Conservation (phyloP, 2,797 vertebrate genomes). For the Pampus argenteus region DNA sequence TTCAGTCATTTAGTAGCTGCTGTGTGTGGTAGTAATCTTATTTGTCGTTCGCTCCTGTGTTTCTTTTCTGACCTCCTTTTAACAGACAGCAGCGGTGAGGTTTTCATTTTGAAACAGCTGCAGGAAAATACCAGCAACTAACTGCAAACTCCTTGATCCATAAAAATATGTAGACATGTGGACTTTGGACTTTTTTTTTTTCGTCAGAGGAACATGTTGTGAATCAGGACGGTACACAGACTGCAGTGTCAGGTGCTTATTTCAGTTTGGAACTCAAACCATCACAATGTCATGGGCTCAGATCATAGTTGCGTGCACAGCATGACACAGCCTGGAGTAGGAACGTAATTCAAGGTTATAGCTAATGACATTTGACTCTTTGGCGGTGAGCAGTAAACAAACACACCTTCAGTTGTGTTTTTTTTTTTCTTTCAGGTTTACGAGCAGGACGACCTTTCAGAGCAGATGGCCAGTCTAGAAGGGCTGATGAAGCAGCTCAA, state of each 20-base stretch:
- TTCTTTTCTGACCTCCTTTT: not conserved
- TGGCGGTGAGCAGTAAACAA: not conserved
- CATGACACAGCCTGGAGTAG: too few relatives aligned
- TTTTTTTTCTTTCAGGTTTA: constrained; percentile 86
- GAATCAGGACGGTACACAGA: too few relatives aligned
- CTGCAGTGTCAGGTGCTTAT: too few relatives aligned
- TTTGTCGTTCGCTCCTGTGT: not conserved
- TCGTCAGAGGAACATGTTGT: not conserved
- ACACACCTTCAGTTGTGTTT: too few relatives aligned
- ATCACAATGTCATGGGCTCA: too few relatives aligned
- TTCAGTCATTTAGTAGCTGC: not conserved
- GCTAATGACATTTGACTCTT: too few relatives aligned
- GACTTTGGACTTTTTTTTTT: too few relatives aligned
- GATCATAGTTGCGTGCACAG: too few relatives aligned
- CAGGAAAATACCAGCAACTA: not conserved
- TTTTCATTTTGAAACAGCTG: not conserved
- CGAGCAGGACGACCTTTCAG: constrained; percentile 95
- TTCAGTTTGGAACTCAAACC: too few relatives aligned
- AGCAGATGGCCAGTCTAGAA: constrained; percentile 98
- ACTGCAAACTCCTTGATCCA: not conserved
- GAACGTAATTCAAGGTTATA: too few relatives aligned
- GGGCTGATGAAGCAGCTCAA: constrained; percentile 98
- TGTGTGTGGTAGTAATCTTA: too few relatives aligned
- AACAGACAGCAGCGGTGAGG: not conserved
- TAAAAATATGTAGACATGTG: not conserved